Base-by-base conservation (phyloP, 2,113 vertebrate genomes). In the Apeltes quadracus region DNA sequence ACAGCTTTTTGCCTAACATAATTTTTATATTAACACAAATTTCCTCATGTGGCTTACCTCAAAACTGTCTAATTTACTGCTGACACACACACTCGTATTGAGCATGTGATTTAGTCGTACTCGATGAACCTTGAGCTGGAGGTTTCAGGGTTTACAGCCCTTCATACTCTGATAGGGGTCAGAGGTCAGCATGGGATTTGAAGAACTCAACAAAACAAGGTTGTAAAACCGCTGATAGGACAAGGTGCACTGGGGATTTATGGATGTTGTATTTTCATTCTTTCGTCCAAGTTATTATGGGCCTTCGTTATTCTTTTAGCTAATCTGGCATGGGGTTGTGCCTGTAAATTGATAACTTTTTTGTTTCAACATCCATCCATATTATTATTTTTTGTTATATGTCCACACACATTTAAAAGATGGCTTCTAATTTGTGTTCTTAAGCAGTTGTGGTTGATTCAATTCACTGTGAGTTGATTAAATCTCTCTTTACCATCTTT, bases 171-270 rank as follows among this genome's bases (percentile, higher is more conserved):
- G 84, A 89, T 87, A 81, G 78, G 82, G 74, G 84, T 89, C 82
- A 83, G 57, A 87, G 86, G 80, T 88, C 78, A 90, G 51, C 23
- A 46, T 77, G 57, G 70, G 55, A 84, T 80, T 75, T 81, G 69
- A 86, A 58, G 27, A 78, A 84, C 83, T 85, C 75, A 87, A 85
- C 82, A 90, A 89, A 91, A 91, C 88, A 91, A 87, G 82, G 77
- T 58, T 87, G 86, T 92, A 92, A 92, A 92, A 83, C 48, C 48
- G 25, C 79, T 82, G 91, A 92, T 91, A 88, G 66, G 29, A 62
- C 38, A 79, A 61, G 59, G 64, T 23, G 41, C 44, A 27, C 22
- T n/a, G 41, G 27, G 78, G 71, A 78, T 89, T 90, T 89, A 89
- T 90, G 78, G 80, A 71, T 73, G 72, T 48, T 73, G 29, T 83